A percentile compares a stretch with the other conserved stretches of the same genome.
phyloP scores from a whole-genome alignment of 2,113 vertebrate species.

The Chaenogobius annularis region DNA sequence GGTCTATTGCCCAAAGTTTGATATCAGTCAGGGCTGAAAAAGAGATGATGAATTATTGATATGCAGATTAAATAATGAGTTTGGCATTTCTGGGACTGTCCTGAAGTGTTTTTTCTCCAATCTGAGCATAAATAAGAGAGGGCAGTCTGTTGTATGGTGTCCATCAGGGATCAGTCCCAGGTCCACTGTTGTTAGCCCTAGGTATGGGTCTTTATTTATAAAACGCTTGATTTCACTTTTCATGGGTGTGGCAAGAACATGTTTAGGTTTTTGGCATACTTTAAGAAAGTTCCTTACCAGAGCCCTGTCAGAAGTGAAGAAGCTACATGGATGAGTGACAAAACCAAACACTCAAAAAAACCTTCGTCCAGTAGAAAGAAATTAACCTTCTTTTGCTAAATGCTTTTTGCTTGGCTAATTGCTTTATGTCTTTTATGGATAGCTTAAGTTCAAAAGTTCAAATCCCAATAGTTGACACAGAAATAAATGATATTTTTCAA shows the following conservation, averaged over 20 bases:
- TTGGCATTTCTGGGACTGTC: background rate
- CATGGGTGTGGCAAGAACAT: background rate
- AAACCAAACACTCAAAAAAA: too few relatives aligned
- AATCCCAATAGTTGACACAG: background rate
- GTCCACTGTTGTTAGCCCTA: background rate
- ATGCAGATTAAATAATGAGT: background rate
- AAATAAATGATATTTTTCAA: background rate
- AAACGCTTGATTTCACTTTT: background rate
- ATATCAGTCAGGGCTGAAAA: slow-evolving; percentile 72
- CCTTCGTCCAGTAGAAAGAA: too few relatives aligned
- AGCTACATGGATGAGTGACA: too few relatives aligned
- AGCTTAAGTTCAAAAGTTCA: background rate
- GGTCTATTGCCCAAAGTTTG: slow-evolving; percentile 78
- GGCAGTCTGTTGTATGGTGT: background rate
- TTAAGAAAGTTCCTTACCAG: background rate
- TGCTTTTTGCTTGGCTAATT: too few relatives aligned
- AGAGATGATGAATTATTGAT: background rate
- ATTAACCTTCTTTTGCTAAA: too few relatives aligned
- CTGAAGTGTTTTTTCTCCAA: background rate
- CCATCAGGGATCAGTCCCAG: background rate
- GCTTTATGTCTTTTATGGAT: too few relatives aligned
- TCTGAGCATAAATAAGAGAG: background rate
- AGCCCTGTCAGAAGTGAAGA: too few relatives aligned
- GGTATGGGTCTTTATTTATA: background rate
- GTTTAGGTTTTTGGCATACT: background rate